Evolutionary conservation across 1,140 invertebrate genomes (phyloP).

Genomic region (Drosophila bifasciata): DNA sequence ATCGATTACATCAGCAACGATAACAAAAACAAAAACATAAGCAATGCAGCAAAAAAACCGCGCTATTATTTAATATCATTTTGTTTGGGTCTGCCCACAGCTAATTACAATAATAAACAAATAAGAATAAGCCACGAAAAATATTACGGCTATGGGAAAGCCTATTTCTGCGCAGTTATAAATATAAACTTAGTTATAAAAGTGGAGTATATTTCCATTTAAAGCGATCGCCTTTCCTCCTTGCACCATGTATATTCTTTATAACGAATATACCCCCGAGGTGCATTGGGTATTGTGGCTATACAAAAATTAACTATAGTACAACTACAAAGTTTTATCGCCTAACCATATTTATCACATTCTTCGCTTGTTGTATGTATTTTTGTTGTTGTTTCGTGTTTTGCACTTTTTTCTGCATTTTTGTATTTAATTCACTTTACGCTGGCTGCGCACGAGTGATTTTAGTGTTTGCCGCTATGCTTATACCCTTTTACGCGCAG

Average conservation of each 20-base stretch:
- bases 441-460: slow-evolving; percentile 29
- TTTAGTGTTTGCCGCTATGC: slow-evolving; percentile 17
- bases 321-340: slow-evolving; percentile 41
- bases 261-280: too few relatives aligned
- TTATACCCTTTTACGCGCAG: slow-evolving; percentile 8
- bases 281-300: too few relatives aligned
- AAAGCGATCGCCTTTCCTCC: too few relatives aligned
- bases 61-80: slow-evolving; percentile 48
- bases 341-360: slow-evolving; percentile 33
- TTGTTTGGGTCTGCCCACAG: slow-evolving; percentile 28
- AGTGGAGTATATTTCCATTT: too few relatives aligned
- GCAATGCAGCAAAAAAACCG: slow-evolving; percentile 14
- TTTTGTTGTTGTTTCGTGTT: slow-evolving; percentile 14
- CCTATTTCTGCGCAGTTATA: too few relatives aligned
- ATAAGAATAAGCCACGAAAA: neutral
- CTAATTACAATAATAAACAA: slow-evolving; percentile 43
- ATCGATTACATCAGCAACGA: slow-evolving; percentile 52
- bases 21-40: slow-evolving; percentile 4
- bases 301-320: slow-evolving; percentile 18
- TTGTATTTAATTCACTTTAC: slow-evolving; percentile 33
- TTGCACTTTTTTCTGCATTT: slow-evolving; percentile 32
- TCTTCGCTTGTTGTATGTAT: slow-evolving; percentile 13
- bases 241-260: too few relatives aligned
- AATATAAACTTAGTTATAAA: too few relatives aligned
- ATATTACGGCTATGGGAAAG: neutral